Evolutionary conservation across 2,113 vertebrate species (phyloP), one percentile per base, ranked within the genome.

Genomic region (Thunnus maccoyii): DNA sequence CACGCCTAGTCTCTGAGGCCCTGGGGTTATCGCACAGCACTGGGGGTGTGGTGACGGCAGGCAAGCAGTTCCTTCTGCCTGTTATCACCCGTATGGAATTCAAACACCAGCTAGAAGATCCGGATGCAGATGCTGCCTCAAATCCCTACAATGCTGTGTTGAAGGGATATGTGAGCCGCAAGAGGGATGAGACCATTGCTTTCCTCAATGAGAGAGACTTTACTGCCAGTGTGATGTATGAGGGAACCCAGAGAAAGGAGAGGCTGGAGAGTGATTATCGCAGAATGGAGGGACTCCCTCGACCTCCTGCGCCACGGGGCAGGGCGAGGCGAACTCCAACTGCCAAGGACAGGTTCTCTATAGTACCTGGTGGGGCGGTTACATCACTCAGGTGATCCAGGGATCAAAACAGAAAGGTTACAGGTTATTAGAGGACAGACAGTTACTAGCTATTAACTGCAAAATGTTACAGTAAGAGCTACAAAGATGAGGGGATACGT

Each of bases 81-180:
- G 89, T 95, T 3, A 95, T 95, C 70, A 95, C 95, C 0, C 92
- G 92, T 60, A 94, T 94, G 92, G 94, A 95, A 73, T 95, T 95
- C 73, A 94, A 94, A 89, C 84, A 94, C 72, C 92, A 94, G 76
- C 80, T 68, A 0, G 90, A 93, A 18, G 83, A 93, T 41, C 93
- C 91, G 1, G 82, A 92, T 7, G 68, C 72, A 7, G 88, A 92
- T 1, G 88, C 86, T 0, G 60, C 79, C 25, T 88, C 85, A 20
- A 95, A 95, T 79, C 94, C 93, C 0, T 94, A 92, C 87, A 92
- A 89, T 1, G 89, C 94, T 0, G 93, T 95, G 16, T 88, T 95
- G 4, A 94, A 94, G 84, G 94, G 94, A 16, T 94, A 95, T 2
- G 84, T 95, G 58, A 94, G 93, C 78, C 91, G 92, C 58, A 95